These are phyloP conservation scores for Lobophora halterata DNA, from an alignment of 2,888 invertebrate genomes.

Conservation along the genomic window DNA sequence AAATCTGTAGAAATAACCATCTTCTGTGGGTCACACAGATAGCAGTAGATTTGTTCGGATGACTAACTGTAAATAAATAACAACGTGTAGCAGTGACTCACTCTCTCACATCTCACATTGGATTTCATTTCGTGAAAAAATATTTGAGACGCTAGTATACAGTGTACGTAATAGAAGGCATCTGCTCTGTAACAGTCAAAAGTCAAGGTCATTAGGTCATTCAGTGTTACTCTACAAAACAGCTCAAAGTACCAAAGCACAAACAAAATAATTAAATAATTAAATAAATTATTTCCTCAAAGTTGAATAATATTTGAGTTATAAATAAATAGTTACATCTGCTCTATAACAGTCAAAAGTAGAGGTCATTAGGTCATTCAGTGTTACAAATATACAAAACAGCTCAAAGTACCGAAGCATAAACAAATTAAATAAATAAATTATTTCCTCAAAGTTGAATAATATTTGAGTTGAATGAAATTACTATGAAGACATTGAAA, in stretches of 20 bases:
- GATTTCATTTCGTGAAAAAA: slow-evolving; percentile 20
- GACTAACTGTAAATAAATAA: slow-evolving; percentile 26
- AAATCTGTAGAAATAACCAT: slow-evolving; percentile 4
- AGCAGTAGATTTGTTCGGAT: slow-evolving; percentile 20
- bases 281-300: too few relatives aligned
- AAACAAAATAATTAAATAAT: background rate
- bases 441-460: too few relatives aligned
- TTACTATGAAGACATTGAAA: too few relatives aligned
- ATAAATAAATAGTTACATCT: too few relatives aligned
- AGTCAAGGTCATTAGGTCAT: slow-evolving; percentile 5
- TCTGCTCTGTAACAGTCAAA: slow-evolving; percentile 8
- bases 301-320: too few relatives aligned
- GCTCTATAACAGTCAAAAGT: slow-evolving; percentile 8
- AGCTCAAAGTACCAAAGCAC: too few relatives aligned
- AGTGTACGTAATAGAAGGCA: slow-evolving; percentile 5
- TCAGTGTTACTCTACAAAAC: too few relatives aligned
- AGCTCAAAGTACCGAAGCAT: too few relatives aligned
- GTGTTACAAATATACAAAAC: too few relatives aligned
- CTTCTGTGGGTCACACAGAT: slow-evolving; percentile 1
- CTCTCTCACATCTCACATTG: slow-evolving; percentile 28
- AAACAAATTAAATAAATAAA: background rate
- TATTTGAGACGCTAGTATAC: slow-evolving; percentile 11
- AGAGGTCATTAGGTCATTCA: slow-evolving; percentile 1
- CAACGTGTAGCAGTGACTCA: slow-evolving; percentile 7
- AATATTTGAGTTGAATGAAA: too few relatives aligned